Percentiles rank a stretch among this genome's conserved stretches.
phyloP scores from a whole-genome alignment of 2,888 invertebrate species.

The Chorisops tibialis region DNA sequence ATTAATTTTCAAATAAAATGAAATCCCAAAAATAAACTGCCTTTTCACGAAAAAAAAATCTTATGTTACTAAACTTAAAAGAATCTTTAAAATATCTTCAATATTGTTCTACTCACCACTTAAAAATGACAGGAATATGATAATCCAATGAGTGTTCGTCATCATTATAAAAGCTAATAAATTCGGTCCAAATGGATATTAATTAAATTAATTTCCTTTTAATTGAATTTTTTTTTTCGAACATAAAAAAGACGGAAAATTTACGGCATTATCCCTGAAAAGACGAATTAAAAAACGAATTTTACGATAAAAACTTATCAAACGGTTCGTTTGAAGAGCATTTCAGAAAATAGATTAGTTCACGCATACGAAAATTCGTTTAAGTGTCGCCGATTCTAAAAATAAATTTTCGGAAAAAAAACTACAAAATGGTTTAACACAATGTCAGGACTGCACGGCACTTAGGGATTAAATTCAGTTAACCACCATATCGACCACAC shows the following conservation, averaged over 20 bases:
- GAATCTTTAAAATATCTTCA: not conserved
- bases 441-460: constrained; percentile 17
- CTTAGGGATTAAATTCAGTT: constrained; percentile 15
- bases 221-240: not conserved
- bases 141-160: constrained; percentile 12
- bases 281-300: constrained; percentile 10
- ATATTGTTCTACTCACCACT: constrained; percentile 15
- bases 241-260: constrained; percentile 1
- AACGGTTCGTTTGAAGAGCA: constrained; percentile 3
- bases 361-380: constrained; percentile 5
- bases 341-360: not conserved
- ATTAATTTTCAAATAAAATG: not conserved
- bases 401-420: constrained; percentile 1
- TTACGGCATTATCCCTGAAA: constrained; percentile 12
- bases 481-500: not conserved
- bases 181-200: not conserved
- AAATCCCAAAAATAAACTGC: not conserved
- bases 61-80: not conserved
- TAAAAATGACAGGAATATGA: not conserved
- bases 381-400: constrained; percentile 9
- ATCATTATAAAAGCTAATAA: not conserved
- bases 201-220: not conserved
- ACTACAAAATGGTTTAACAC: not conserved
- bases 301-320: constrained; percentile 15
- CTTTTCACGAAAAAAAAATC: too few relatives aligned